Conservation (phyloP, 2,113 vertebrate genomes). For the Sus scrofa region DNA sequence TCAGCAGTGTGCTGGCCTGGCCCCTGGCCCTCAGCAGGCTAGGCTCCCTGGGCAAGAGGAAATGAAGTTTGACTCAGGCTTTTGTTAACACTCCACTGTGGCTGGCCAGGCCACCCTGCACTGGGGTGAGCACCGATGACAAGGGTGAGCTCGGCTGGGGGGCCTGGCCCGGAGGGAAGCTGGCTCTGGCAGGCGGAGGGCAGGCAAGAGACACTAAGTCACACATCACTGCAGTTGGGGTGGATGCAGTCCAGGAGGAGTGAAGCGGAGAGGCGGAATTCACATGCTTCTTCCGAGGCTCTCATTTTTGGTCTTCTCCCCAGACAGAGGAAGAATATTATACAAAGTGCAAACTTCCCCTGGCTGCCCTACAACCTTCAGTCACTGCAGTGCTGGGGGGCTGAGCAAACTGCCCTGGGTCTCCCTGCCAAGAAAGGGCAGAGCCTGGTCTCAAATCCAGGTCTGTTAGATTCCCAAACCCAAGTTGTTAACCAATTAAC, state of each 20-base stretch:
- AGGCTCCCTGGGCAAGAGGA: constrained; percentile 29
- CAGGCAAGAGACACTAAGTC: fast-evolving
- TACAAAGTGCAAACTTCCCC: not conserved
- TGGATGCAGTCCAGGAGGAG: not conserved
- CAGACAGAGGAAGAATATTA: fast-evolving
- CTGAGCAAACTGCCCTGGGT: not conserved
- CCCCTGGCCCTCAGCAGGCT: not conserved
- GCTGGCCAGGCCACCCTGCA: not conserved
- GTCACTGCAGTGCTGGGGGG: not conserved
- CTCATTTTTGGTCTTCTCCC: not conserved
- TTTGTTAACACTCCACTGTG: not conserved
- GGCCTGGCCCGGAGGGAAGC: not conserved
- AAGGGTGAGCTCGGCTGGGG: not conserved
- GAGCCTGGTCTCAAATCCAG: not conserved
- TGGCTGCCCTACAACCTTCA: not conserved
- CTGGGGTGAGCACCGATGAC: not conserved
- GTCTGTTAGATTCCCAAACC: not conserved
- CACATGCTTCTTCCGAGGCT: not conserved
- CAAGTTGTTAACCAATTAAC: not conserved
- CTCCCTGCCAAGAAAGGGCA: not conserved
- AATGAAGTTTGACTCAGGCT: constrained; percentile 60
- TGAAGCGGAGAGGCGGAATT: not conserved
- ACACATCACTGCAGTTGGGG: not conserved
- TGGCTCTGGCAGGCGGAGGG: not conserved
- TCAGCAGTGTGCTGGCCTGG: constrained; percentile 19